Evolutionary conservation across 2,113 vertebrate genomes (phyloP).

Genomic region (Lynx canadensis): DNA sequence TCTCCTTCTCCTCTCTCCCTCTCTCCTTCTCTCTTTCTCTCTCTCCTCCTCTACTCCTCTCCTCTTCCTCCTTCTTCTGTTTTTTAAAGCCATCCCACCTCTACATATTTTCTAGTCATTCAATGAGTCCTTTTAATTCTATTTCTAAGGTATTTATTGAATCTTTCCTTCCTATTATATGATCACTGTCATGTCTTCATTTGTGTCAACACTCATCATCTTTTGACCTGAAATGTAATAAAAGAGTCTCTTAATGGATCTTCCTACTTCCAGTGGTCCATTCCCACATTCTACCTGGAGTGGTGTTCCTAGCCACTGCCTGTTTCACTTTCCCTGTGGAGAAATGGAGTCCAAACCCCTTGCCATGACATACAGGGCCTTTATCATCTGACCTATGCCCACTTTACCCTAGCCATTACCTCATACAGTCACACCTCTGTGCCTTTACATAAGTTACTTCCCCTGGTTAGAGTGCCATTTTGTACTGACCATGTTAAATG

Average conservation of each 20-base stretch:
- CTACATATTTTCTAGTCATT: background rate
- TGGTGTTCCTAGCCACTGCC: background rate
- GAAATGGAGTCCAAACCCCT: background rate
- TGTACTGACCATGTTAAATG: background rate
- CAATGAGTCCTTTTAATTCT: background rate
- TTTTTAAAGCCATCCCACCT: background rate
- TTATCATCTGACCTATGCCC: background rate
- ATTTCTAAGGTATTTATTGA: background rate
- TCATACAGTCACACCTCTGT: background rate
- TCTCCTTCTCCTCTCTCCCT: no score
- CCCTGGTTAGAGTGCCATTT: background rate
- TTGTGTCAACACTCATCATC: background rate
- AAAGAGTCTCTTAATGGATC: background rate
- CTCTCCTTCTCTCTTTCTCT: no score
- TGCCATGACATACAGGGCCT: rapidly evolving
- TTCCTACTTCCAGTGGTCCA: background rate
- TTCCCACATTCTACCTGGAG: no score
- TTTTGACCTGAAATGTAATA: background rate
- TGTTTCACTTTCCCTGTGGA: background rate
- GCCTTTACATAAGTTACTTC: background rate
- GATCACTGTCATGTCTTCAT: background rate
- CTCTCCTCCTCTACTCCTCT: no score
- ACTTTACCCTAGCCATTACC: background rate
- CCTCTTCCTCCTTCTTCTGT: no score
- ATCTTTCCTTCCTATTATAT: background rate